These are phyloP conservation scores for Cydia strobilella DNA, from an alignment of 1,140 invertebrate genomes.

Conservation along the genomic window DNA sequence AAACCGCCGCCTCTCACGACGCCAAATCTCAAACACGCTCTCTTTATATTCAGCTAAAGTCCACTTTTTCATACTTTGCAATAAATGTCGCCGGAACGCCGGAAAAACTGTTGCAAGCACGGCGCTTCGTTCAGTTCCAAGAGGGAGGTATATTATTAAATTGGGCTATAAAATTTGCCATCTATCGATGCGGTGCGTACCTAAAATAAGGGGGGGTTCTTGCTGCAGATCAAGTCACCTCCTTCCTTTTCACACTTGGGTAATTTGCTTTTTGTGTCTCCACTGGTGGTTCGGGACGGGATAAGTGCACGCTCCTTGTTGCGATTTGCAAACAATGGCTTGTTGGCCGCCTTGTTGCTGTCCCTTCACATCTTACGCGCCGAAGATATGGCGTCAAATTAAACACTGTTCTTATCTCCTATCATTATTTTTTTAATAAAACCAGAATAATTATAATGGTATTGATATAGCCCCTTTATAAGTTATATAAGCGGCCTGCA, in stretches of 20 bases:
- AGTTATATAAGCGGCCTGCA: not conserved
- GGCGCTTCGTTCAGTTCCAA: slow-evolving; percentile 44
- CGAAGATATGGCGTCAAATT: slow-evolving; percentile 60
- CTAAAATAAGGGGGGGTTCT: slow-evolving; percentile 39
- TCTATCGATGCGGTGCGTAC: slow-evolving; percentile 37
- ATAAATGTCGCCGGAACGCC: slow-evolving; percentile 47
- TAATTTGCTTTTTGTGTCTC: slow-evolving; percentile 39
- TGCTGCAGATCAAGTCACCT: slow-evolving; percentile 3
- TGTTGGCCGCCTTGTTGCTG: slow-evolving; percentile 63
- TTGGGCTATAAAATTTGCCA: slow-evolving; percentile 56
- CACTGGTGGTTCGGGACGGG: slow-evolving; percentile 40
- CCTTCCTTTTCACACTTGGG: slow-evolving; percentile 35
- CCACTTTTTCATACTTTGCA: slow-evolving; percentile 49
- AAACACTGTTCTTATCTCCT: slow-evolving; percentile 46
- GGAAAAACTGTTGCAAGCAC: slow-evolving; percentile 49
- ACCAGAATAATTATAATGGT: slow-evolving; percentile 20
- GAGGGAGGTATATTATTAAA: slow-evolving; percentile 50
- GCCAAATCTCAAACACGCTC: slow-evolving; percentile 40
- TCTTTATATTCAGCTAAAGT: slow-evolving; percentile 63
- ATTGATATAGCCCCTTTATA: not conserved
- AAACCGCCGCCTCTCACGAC: slow-evolving; percentile 54
- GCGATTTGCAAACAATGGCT: slow-evolving; percentile 73
- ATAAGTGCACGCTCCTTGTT: slow-evolving; percentile 54
- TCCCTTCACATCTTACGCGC: slow-evolving; percentile 56
- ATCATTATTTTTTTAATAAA: slow-evolving; percentile 24